A percentile compares a stretch with the other conserved stretches of the same genome.
Conservation (phyloP, 2,113 vertebrate species). For the Oncorhynchus clarkii region DNA sequence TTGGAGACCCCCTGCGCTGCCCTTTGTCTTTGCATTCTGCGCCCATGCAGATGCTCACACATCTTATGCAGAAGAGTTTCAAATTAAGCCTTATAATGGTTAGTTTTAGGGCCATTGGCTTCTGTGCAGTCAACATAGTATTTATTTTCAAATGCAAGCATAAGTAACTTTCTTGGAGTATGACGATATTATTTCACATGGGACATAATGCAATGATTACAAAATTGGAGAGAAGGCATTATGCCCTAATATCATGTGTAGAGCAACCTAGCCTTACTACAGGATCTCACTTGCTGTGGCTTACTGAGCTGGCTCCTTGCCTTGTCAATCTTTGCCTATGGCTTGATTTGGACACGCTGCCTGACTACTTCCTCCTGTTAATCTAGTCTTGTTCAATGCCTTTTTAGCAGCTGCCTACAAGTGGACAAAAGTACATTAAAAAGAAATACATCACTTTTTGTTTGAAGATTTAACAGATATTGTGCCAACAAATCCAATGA, state of each 20-base stretch:
- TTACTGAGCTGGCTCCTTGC: slow-evolving; percentile 47
- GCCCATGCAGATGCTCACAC: slow-evolving; percentile 16
- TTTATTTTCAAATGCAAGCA: slow-evolving; percentile 32
- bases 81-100: slow-evolving; percentile 34
- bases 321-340: slow-evolving; percentile 50
- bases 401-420: slow-evolving; percentile 27
- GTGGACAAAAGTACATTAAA: slow-evolving; percentile 6
- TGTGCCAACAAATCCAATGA: not conserved
- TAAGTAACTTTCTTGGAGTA: slow-evolving; percentile 44
- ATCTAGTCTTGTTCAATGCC: slow-evolving; percentile 30
- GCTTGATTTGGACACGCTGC: slow-evolving; percentile 23
- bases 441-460: not conserved
- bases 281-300: slow-evolving; percentile 23
- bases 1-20: slow-evolving; percentile 47
- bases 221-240: slow-evolving; percentile 30
- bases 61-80: slow-evolving; percentile 43
- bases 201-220: slow-evolving; percentile 64
- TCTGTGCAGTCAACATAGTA: slow-evolving; percentile 51
- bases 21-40: slow-evolving; percentile 35
- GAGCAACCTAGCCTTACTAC: slow-evolving; percentile 60
- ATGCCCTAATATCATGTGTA: slow-evolving; percentile 30
- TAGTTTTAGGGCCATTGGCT: slow-evolving; percentile 36
- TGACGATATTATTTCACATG: slow-evolving; percentile 54
- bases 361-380: slow-evolving; percentile 7
- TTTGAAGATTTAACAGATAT: not conserved